Evolutionary conservation across 2,888 invertebrate genomes (phyloP), one percentile per base, ranked within the genome.

Genomic region (Cheilosia vulpina): DNA sequence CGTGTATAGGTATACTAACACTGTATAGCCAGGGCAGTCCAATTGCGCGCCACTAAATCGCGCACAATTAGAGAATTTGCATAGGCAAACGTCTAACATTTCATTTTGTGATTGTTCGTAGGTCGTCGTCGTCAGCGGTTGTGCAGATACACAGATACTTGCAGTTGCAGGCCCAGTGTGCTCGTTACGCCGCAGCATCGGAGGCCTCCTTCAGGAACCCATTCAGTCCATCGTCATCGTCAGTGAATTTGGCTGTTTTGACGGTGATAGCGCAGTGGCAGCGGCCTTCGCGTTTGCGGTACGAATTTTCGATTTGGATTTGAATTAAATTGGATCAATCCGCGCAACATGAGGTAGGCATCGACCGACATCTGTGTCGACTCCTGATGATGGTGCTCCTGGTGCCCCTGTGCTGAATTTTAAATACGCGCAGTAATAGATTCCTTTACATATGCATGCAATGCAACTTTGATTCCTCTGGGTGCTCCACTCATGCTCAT

Each of bases 51-150:
- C 62, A 85, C 85, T 85, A 85, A 87, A 78, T 87, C 87, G 87
- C 81, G 87, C 69, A 82, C 87, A 87, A 87, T 87, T 87, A 82
- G 82, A 82, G 87, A 82, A 87, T 87, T 82, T 87, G 87, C 87
- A 87, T 87, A 82, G 87, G 77, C 77, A 69, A 87, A 82, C 77
- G 87, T 87, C 87, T 77, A 87, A 87, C 87, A 87, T 87, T 87
- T 87, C 82, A 82, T 87, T 87, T 82, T 65, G 77, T 78, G 80
- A 80, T 80, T 80, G 34, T 65, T 43, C 47, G 57, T 71, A 65
- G 82, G 60, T 83, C 55, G 75, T n/a, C 31, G 45, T 47, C 17
- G 11, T 38, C 19, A 9, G 34, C 24, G 73, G 34, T 63, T 68
- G 17, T 62, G 52, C 58, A 75, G 71, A 71, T 81, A 85, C 80